These are phyloP conservation scores for Micromesistius poutassou DNA, from an alignment of 2,797 vertebrate species.

Conservation along the genomic window DNA sequence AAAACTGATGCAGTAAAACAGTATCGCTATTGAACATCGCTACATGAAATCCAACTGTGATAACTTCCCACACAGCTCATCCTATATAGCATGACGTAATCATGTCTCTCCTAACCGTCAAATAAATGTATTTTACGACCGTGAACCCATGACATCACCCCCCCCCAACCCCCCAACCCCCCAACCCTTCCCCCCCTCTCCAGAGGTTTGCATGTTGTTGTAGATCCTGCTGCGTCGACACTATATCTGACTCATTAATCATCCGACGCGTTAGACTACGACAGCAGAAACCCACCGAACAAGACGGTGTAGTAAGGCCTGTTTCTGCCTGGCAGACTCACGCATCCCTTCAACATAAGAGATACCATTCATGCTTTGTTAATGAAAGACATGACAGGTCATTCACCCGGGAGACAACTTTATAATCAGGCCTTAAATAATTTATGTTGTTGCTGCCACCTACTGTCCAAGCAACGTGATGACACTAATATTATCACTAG, in stretches of 20 bases:
- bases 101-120: neutral
- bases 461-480: slow-evolving; percentile 19
- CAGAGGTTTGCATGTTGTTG: neutral
- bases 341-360: neutral
- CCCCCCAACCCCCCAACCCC: no score
- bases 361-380: neutral
- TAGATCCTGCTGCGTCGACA: neutral
- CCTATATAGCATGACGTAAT: neutral
- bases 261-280: no score
- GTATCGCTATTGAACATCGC: no score
- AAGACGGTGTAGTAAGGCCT: no score
- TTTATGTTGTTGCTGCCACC: slow-evolving; percentile 33
- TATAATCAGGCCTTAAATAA: neutral
- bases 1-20: no score
- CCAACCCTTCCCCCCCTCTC: no score
- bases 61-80: no score
- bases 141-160: no score
- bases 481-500: neutral
- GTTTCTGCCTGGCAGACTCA: no score
- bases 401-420: neutral
- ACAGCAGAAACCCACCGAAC: no score
- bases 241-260: neutral
- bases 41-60: no score
- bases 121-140: no score
- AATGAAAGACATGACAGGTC: neutral